A percentile compares a stretch with the other conserved stretches of the same genome.
Conservation (phyloP, 2,113 vertebrate species). For the Trematomus loennbergii region DNA sequence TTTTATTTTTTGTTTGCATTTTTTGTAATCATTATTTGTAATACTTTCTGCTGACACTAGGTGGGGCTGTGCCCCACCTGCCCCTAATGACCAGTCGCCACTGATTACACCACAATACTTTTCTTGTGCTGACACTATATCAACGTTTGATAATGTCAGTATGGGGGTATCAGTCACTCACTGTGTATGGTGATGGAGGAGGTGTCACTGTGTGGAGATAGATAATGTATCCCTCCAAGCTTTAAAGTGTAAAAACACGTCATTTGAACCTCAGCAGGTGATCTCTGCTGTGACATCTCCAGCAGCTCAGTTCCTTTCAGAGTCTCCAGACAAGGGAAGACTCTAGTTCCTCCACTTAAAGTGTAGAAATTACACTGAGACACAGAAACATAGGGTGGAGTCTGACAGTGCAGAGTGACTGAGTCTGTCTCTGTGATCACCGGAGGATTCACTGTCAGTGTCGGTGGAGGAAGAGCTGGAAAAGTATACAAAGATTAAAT, state of each 20-base stretch:
- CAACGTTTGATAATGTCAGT: not conserved
- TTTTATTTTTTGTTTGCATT: too few relatives aligned
- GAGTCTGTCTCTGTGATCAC: constrained; percentile 20
- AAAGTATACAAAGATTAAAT: not conserved
- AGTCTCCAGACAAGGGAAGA: not conserved
- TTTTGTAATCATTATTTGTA: too few relatives aligned
- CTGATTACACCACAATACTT: too few relatives aligned
- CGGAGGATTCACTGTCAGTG: not conserved
- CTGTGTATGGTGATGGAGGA: constrained; percentile 33
- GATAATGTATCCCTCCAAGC: accelerated
- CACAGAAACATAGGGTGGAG: not conserved
- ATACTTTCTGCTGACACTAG: too few relatives aligned
- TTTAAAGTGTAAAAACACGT: constrained; percentile 26
- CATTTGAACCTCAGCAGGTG: constrained; percentile 28
- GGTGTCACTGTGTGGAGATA: constrained; percentile 25
- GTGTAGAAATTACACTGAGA: constrained; percentile 6
- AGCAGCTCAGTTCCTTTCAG: constrained; percentile 32
- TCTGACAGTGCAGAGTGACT: constrained; percentile 22
- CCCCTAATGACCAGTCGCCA: too few relatives aligned
- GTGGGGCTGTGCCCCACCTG: too few relatives aligned
- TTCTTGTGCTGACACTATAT: not conserved
- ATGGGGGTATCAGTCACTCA: constrained; percentile 4
- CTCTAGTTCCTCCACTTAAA: not conserved
- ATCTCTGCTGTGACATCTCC: not conserved
- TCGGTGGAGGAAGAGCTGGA: constrained; percentile 20